Evolutionary conservation across 2,888 invertebrate species (phyloP).

Genomic region (Acleris cristana): DNA sequence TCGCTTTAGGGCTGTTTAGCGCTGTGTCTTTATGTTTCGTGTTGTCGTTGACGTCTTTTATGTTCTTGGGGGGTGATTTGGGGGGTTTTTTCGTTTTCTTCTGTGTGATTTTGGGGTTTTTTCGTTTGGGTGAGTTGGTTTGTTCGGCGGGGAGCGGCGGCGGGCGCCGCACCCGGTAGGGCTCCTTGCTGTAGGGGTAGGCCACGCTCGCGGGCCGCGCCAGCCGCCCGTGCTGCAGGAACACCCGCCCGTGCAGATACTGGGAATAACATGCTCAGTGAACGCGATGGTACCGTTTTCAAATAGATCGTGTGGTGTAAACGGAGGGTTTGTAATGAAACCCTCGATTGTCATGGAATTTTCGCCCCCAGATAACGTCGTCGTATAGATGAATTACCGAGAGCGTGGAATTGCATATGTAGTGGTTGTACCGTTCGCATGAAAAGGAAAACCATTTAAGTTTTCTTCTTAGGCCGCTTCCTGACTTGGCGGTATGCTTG

Average conservation of each 20-base stretch:
- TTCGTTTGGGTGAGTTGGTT: conserved; percentile 63
- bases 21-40: conserved; percentile 65
- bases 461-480: too few species aligned
- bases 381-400: too few species aligned
- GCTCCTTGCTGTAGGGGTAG: conserved; percentile 75
- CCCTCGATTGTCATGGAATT: too few species aligned
- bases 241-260: conserved; percentile 91
- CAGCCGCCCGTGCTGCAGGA: conserved; percentile 88
- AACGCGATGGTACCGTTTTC: too few species aligned
- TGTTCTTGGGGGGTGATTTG: conserved; percentile 72
- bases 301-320: too few species aligned
- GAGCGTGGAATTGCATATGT: too few species aligned
- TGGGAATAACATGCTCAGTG: conserved; percentile 61
- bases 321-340: too few species aligned
- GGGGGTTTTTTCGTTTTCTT: conserved; percentile 68
- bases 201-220: conserved; percentile 87
- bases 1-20: conserved; percentile 59
- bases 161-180: conserved; percentile 71
- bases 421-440: too few species aligned
- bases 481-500: too few species aligned
- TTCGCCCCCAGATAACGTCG: too few species aligned
- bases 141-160: conserved; percentile 65
- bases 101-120: conserved; percentile 60
- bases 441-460: too few species aligned
- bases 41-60: conserved; percentile 74